These are phyloP conservation scores for Carpatolechia fugitivella DNA, from an alignment of 2,888 invertebrate genomes.

Conservation along the genomic window DNA sequence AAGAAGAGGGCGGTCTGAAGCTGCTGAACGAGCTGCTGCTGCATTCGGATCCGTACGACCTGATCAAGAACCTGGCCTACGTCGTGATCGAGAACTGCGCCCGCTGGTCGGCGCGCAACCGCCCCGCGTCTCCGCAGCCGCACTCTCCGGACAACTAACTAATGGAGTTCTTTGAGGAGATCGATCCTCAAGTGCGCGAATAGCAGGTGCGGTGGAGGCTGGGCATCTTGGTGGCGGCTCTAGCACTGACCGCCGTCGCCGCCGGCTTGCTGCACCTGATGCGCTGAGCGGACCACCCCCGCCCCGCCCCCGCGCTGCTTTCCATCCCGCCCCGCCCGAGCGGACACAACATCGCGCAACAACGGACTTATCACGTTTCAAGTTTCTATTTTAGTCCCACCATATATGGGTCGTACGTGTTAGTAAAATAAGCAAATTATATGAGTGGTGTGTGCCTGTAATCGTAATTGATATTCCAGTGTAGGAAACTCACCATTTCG, in stretches of 20 bases:
- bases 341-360: no score
- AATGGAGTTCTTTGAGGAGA: slow-evolving; percentile 55
- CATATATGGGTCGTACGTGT: no score
- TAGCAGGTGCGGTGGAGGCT: no score
- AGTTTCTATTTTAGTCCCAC: no score
- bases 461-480: not conserved
- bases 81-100: slow-evolving; percentile 84
- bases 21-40: slow-evolving; percentile 83
- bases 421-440: no score
- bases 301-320: not conserved
- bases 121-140: slow-evolving; percentile 29
- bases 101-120: slow-evolving; percentile 32
- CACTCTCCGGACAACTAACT: slow-evolving; percentile 50
- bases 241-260: no score
- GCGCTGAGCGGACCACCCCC: not conserved
- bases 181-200: slow-evolving; percentile 42
- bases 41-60: slow-evolving; percentile 81
- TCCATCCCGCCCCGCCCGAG: not conserved
- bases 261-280: not conserved
- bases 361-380: no score
- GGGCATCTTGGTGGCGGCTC: no score
- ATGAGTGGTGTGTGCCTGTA: no score
- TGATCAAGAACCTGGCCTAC: slow-evolving; percentile 84
- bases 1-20: slow-evolving; percentile 90
- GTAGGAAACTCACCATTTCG: not conserved